Base-by-base conservation (phyloP, 1,140 invertebrate genomes). In the Melitaea cinxia region DNA sequence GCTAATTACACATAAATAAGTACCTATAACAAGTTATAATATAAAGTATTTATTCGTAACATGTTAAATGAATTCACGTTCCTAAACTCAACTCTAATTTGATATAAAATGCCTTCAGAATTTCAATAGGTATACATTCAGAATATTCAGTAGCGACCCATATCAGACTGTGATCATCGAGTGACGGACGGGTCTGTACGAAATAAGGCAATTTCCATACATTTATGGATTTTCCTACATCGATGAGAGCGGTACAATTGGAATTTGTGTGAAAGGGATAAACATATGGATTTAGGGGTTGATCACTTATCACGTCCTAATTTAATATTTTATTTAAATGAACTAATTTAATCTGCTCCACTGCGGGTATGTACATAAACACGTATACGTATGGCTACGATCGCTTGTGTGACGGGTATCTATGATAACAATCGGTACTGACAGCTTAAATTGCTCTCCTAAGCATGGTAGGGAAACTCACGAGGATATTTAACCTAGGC, bases 141-240 rank as follows among this genome's bases (percentile, higher is more conserved):
- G 59, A 54, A 54, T 61, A 54, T 61, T 54, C 59, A 33, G 19
- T 33, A 49, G 33, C 26, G n/a, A 62, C 59, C 59, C 59, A 53
- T 45, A 62, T 62, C 59, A 62, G 54, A 23, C 50, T 45, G 59
- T 54, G 59, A 62, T 62, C 59, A 62, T 45, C n/a, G 37, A 62
- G 47, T 62, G 59, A 62, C 50, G 37, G 59, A 42, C 49, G 58
- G 53, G 15, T 52, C 4, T n/a, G 21, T 42, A 52, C 26, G 10
- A 56, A 14, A 24, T 39, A 15, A 21, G 4, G 7, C 52, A 5
- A 56, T 19, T 12, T 45, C 39, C 19, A 45, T 45, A 19, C 39
- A 10, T 45, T 37, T 14, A 37, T 12, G 35, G 35, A 37, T 37
- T 14, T 37, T 37, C 12, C n/a, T 33, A 33, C 10, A 15, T 9